Percentiles rank a stretch among this genome's conserved stretches.
Evolutionary conservation across 2,888 invertebrate species (phyloP).

Genomic region (Eubasilissa splendida): DNA sequence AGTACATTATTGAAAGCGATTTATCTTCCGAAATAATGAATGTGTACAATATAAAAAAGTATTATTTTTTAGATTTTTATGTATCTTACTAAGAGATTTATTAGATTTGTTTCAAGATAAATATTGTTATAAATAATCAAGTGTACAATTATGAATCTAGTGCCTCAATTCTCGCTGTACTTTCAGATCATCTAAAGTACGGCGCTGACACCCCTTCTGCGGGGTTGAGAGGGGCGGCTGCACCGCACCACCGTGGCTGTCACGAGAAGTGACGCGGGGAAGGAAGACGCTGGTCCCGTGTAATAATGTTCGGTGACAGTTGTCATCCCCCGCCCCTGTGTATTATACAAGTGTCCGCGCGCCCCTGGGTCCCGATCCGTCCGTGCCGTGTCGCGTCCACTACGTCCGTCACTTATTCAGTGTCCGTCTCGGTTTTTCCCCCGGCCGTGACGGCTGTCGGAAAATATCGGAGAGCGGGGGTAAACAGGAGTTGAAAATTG

Average conservation of each 20-base stretch:
- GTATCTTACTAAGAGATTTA: background rate
- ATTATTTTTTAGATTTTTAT: background rate
- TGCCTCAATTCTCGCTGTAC: no score
- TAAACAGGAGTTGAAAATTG: constrained; percentile 12
- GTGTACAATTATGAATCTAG: no score
- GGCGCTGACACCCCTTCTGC: constrained; percentile 9
- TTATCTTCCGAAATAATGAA: no score
- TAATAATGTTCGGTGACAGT: constrained; percentile 68
- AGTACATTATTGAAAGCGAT: no score
- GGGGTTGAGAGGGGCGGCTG: background rate
- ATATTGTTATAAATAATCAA: background rate
- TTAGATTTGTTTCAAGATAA: background rate
- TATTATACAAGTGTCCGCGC: constrained; percentile 48
- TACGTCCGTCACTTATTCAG: constrained; percentile 43
- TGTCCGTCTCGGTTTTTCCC: constrained; percentile 34
- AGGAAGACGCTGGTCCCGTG: constrained; percentile 62
- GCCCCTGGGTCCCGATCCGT: constrained; percentile 17
- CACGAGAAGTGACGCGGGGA: constrained; percentile 61
- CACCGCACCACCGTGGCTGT: constrained; percentile 37
- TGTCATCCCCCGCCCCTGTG: constrained; percentile 62
- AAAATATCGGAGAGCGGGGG: background rate
- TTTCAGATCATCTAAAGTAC: background rate
- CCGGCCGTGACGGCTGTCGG: constrained; percentile 2
- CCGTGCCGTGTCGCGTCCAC: constrained; percentile 32
- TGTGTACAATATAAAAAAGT: background rate